Evolutionary conservation across 2,888 invertebrate genomes (phyloP), one percentile per base, ranked within the genome.

Genomic region (Nephrotoma flavescens): DNA sequence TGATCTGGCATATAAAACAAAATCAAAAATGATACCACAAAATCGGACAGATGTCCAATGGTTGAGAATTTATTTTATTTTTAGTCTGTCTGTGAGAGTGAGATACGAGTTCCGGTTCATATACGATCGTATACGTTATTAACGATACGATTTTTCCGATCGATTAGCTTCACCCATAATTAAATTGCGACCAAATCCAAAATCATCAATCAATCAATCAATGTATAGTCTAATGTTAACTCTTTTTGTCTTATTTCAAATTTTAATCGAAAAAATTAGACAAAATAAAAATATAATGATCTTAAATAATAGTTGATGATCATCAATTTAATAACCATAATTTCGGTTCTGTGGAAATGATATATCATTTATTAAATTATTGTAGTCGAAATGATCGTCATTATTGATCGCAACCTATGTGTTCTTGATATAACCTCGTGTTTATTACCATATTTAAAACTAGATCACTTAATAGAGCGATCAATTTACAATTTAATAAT

Each of bases 1-100:
- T 84, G 84, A 84, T 84, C 41, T 41, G 15, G 11, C 15, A 84
- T 5, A 42, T n/a, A 42, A 84, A 83, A 6, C 83, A 6, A 83
- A 83, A 42, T 47, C 41, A 42, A 84, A 12, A 84, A 84, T 84
- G 9, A 42, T 84, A 84, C 15, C 6, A 42, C 41, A 84, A 84
- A 84, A 84, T 84, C 42, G 42, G 84, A 84, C 84, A 84, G 84
- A 41, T 84, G 84, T 84, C 84, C 42, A 84, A 84, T n/a, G 84
- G 84, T 42, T 84, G 84, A 42, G 84, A 84, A 41, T 41, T 9
- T 41, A 42, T 47, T 47, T 47, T 42, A 84, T 83, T 83, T 83
- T 83, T 41, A 41, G 6, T 41, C 12, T 41, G 83, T 41, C 42
- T 84, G 84, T 6, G 71, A 31, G 31, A 31, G 71, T 71, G 41